Evolutionary conservation across 1,140 invertebrate species (phyloP).

Genomic region (Colletes gigas): DNA sequence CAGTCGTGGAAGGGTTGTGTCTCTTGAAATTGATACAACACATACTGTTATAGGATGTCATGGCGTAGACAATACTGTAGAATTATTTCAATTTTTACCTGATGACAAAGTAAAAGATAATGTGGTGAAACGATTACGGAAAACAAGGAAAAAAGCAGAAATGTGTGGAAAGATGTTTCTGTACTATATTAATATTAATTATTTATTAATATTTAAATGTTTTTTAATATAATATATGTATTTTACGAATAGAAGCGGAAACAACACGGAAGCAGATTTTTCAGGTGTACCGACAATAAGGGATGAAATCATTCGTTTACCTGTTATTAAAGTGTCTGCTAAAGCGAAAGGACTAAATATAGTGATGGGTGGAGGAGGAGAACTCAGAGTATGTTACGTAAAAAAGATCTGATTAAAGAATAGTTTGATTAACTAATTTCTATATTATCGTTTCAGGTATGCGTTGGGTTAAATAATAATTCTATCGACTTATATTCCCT

Average conservation of each 20-base stretch:
- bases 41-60: slow-evolving; percentile 90
- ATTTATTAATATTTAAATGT: background rate
- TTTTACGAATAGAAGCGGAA: slow-evolving; percentile 68
- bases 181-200: background rate
- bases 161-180: slow-evolving; percentile 78
- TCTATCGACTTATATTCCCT: slow-evolving; percentile 85
- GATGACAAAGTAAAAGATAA: slow-evolving; percentile 87
- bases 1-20: slow-evolving; percentile 87
- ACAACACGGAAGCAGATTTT: slow-evolving; percentile 64
- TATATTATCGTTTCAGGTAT: slow-evolving; percentile 68
- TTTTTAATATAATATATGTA: slow-evolving; percentile 11
- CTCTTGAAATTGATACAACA: slow-evolving; percentile 84
- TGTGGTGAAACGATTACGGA: slow-evolving; percentile 89
- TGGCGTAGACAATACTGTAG: slow-evolving; percentile 90
- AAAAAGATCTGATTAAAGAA: background rate
- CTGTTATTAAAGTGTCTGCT: slow-evolving; percentile 84
- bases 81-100: slow-evolving; percentile 91
- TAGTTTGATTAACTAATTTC: slow-evolving; percentile 4
- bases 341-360: slow-evolving; percentile 88
- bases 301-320: slow-evolving; percentile 89
- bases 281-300: slow-evolving; percentile 80
- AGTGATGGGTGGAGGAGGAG: slow-evolving; percentile 85
- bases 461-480: slow-evolving; percentile 85
- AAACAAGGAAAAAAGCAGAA: slow-evolving; percentile 84
- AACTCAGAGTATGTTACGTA: slow-evolving; percentile 83